These are phyloP conservation scores for Prochilodus magdalenae DNA, from an alignment of 2,113 vertebrate genomes.

Conservation along the genomic window DNA sequence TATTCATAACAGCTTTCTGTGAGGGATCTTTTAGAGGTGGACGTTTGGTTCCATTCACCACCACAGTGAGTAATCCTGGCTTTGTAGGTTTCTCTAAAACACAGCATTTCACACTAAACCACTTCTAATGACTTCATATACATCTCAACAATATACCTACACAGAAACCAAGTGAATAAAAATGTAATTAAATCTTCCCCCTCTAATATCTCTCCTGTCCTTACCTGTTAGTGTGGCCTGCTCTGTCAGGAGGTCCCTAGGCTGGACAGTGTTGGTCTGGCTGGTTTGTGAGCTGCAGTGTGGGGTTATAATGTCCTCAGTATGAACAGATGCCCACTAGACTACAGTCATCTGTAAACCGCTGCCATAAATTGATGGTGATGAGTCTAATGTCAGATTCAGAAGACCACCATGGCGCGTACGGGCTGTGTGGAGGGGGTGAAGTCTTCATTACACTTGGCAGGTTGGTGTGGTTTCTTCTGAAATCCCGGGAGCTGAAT, in stretches of 20 bases:
- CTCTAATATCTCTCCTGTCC: no score
- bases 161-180: no score
- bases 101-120: no score
- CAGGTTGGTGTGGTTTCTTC: conserved; percentile 76
- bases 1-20: no score
- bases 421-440: conserved; percentile 1
- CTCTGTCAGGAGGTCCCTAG: not conserved
- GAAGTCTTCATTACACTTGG: conserved; percentile 36
- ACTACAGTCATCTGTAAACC: not conserved
- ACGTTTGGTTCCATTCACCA: no score
- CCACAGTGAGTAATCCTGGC: no score
- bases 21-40: no score
- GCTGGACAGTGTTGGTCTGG: not conserved
- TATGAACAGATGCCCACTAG: not conserved
- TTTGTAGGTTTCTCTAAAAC: no score
- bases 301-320: not conserved
- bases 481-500: conserved; percentile 81
- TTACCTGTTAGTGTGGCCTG: no score
- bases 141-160: no score
- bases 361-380: conserved; percentile 20
- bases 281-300: not conserved
- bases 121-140: no score
- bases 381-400: conserved; percentile 35
- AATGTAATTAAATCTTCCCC: no score
- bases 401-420: conserved; percentile 12